A percentile compares a stretch with the other conserved stretches of the same genome.
These are phyloP conservation scores for Lapara coniferarum DNA, from an alignment of 2,888 invertebrate genomes.

Conservation along the genomic window DNA sequence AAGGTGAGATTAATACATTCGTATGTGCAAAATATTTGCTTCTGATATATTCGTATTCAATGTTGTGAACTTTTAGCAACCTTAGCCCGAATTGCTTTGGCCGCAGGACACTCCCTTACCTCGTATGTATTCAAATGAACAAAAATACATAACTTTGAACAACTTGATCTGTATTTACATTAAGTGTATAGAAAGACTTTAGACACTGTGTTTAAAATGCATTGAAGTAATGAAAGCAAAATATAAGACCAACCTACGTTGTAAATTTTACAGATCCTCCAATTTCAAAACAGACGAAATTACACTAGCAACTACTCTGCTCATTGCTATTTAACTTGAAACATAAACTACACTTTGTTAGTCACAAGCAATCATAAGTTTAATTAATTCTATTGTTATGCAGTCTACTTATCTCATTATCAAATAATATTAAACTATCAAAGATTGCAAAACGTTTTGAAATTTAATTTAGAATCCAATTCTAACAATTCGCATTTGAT, in stretches of 20 bases:
- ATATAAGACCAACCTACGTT: background rate
- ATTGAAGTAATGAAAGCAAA: background rate
- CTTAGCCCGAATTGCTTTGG: background rate
- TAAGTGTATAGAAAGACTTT: background rate
- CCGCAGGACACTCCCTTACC: constrained; percentile 17
- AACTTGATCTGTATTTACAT: constrained; percentile 25
- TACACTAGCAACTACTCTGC: background rate
- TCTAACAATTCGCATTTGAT: background rate
- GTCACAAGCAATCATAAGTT: background rate
- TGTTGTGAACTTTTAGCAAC: constrained; percentile 14
- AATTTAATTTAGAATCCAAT: background rate
- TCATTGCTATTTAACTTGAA: background rate
- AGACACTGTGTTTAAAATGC: background rate
- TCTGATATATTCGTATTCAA: constrained; percentile 3
- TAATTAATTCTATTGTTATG: background rate
- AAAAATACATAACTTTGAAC: constrained; percentile 11
- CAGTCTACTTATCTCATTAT: constrained; percentile 5
- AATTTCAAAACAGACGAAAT: background rate
- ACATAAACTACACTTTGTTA: background rate
- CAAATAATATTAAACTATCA: constrained; percentile 17
- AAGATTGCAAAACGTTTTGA: background rate
- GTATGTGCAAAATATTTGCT: background rate
- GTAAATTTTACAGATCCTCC: background rate
- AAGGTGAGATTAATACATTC: constrained; percentile 57
- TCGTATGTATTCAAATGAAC: constrained; percentile 24